Evolutionary conservation across 2,113 vertebrate species (phyloP), one percentile per base, ranked within the genome.

Genomic region (Podocnemis expansa): DNA sequence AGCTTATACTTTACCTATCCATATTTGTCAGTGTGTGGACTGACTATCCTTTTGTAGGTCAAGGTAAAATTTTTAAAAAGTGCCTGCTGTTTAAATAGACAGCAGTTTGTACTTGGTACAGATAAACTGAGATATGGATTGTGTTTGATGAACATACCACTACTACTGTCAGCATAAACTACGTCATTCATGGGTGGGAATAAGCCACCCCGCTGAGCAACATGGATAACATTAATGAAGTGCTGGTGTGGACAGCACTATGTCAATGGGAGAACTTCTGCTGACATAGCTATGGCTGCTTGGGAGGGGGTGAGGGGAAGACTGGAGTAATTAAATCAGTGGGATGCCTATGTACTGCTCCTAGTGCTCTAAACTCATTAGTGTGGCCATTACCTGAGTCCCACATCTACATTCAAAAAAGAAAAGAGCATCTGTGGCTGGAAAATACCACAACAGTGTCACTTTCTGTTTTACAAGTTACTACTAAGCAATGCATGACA

Each of bases 401-500:
- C 63, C 91, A 85, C 25, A 0, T 24, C 92, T 93, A 5, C 80
- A 96, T 88, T 73, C 31, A 90, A 81, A 93, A 89, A 83, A 90
- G 85, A 89, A 31, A 63, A 79, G 14, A 11, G 21, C 13, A 85
- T 94, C 89, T 89, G 92, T 55, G 76, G 82, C 8, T 93, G n/a
- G 58, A 85, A 95, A 94, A 82, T 8, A 0, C 78, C 91, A 96
- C 92, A 79, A 91, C 83, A 97, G 96, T 45, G 70, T 89, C 31
- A 89, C 94, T 96, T 95, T 88, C 78, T 82, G 67, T 97, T 97
- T 88, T 90, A 89, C 93, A 94, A 13, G 0, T 78, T 67, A 51
- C 76, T 96, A 82, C 81, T 80, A 94, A 96, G 94, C 93, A 97
- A 95, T 95, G 21, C 6, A 95, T 91, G 88, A 41, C 82, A 51